A percentile compares a stretch with the other conserved stretches of the same genome.
Conservation (phyloP, 92 coral and sea anemone species). For the Meandrina meandrites region DNA sequence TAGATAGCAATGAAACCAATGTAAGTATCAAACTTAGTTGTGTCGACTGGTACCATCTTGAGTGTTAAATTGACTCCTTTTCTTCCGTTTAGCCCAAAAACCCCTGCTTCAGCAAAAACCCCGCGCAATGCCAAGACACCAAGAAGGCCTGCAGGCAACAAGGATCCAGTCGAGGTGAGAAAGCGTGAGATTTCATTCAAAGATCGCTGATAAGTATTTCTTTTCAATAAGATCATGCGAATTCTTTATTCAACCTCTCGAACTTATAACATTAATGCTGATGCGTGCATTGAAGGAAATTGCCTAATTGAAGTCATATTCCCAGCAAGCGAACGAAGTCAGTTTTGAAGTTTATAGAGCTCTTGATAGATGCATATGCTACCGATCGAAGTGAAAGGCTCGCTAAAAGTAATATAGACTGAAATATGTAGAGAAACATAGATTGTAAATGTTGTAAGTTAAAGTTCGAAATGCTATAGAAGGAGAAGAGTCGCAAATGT, state of each 20-base stretch:
- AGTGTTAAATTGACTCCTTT: background rate
- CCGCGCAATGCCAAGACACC: constrained; percentile 84
- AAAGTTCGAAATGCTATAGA: background rate
- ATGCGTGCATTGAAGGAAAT: background rate
- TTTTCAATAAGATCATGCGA: background rate
- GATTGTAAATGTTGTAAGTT: background rate
- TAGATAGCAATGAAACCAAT: constrained; percentile 58
- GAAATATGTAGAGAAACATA: background rate
- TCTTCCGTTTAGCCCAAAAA: constrained; percentile 68
- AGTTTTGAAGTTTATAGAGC: too few species aligned
- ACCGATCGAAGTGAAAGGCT: too few species aligned
- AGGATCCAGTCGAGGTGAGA: constrained; percentile 97
- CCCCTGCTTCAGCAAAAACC: constrained; percentile 81
- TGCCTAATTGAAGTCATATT: background rate
- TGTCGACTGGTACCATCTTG: background rate
- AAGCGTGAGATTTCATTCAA: background rate
- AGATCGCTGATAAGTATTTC: background rate
- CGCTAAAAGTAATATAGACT: background rate
- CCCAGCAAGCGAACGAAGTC: background rate
- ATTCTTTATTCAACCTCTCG: background rate
- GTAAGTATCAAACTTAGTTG: constrained; percentile 49
- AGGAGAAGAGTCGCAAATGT: too few species aligned
- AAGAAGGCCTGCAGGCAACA: constrained; percentile 75
- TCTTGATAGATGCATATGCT: too few species aligned
- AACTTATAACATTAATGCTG: too few species aligned